phyloP scores from a whole-genome alignment of 2,797 vertebrate species.

The Apogon hyalosoma region DNA sequence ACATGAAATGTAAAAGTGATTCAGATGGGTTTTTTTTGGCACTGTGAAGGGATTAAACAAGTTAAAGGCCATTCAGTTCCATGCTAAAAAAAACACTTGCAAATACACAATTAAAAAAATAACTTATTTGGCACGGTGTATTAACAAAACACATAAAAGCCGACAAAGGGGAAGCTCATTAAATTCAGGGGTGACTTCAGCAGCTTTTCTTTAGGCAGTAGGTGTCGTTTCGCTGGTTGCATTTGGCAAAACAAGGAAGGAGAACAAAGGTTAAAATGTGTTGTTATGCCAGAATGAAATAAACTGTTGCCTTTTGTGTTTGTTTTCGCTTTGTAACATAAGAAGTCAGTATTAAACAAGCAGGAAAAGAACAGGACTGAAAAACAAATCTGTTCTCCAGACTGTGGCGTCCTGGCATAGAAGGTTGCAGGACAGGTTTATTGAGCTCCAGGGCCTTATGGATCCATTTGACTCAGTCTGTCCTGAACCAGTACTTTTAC shows the following conservation, averaged over 20 bases:
- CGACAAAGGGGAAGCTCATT: too few relatives aligned
- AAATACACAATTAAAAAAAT: too few relatives aligned
- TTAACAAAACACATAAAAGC: too few relatives aligned
- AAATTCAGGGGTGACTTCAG: too few relatives aligned
- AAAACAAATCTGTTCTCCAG: conserved; percentile 71
- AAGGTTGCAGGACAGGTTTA: conserved; percentile 76
- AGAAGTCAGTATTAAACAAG: conserved; percentile 61
- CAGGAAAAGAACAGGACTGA: conserved; percentile 69
- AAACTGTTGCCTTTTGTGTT: conserved; percentile 15
- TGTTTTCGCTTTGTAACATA: conserved; percentile 49
- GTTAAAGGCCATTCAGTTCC: too few relatives aligned
- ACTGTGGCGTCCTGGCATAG: conserved; percentile 40
- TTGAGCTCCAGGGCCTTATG: conserved; percentile 62
- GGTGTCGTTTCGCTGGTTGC: too few relatives aligned
- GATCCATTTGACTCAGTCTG: conserved; percentile 50
- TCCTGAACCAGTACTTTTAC: conserved; percentile 42
- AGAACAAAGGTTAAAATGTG: not conserved
- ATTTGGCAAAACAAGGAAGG: conserved; percentile 3
- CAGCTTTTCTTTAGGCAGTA: too few relatives aligned
- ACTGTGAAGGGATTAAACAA: too few relatives aligned
- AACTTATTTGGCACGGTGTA: too few relatives aligned
- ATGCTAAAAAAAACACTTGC: too few relatives aligned
- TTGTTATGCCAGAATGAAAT: not conserved
- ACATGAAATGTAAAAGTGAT: too few relatives aligned
- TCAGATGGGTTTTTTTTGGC: too few relatives aligned